Evolutionary conservation across 2,113 vertebrate species (phyloP).

Genomic region (Pteruthius melanotis): DNA sequence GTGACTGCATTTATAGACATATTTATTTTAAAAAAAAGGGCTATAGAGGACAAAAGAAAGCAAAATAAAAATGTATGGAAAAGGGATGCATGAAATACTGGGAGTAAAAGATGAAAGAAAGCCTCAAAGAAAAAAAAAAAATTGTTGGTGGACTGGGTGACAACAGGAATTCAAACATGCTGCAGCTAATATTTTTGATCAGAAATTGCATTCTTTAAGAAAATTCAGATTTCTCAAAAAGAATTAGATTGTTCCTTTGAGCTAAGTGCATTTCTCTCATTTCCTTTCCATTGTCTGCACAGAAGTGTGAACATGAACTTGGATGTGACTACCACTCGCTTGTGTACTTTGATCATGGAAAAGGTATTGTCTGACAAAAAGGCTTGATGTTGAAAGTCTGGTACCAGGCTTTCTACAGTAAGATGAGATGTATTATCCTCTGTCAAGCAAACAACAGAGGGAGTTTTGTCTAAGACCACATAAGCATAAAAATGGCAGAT

Average conservation of each 20-base stretch:
- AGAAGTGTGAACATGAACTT: conserved; percentile 61
- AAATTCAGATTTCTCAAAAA: conserved; percentile 7
- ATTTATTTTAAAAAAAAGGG: neutral
- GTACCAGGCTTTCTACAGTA: conserved; percentile 61
- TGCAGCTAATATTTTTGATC: neutral
- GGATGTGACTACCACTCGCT: conserved; percentile 71
- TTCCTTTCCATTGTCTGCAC: neutral
- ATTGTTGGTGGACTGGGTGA: neutral
- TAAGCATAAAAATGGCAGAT: conserved; percentile 74
- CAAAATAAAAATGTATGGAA: neutral
- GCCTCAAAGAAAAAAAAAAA: neutral
- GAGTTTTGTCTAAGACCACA: conserved; percentile 79
- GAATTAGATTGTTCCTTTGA: neutral
- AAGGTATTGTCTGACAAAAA: conserved; percentile 75
- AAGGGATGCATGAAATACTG: neutral
- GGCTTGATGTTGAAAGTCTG: conserved; percentile 70
- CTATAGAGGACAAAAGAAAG: neutral
- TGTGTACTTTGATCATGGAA: conserved; percentile 82
- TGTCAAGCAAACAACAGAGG: conserved; percentile 78
- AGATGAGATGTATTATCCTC: conserved; percentile 78
- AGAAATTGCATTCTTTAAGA: neutral
- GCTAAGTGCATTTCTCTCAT: neutral
- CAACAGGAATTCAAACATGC: neutral
- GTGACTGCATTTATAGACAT: neutral
- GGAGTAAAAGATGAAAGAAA: neutral